These are phyloP conservation scores for Carollia perspicillata DNA, from an alignment of 2,113 vertebrate genomes.

Conservation along the genomic window DNA sequence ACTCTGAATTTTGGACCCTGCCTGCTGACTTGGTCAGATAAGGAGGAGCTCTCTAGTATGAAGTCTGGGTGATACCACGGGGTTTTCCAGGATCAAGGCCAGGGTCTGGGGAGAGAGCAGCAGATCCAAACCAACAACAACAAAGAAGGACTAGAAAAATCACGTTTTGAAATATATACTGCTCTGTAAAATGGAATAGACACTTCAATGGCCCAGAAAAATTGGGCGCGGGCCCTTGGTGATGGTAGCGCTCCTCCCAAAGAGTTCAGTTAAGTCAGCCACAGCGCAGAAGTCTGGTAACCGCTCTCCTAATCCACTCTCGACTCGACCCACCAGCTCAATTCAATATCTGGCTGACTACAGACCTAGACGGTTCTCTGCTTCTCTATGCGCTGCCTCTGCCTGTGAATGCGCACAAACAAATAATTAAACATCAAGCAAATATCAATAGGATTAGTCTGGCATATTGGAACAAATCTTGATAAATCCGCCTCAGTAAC, in stretches of 20 bases:
- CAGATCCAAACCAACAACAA: neutral
- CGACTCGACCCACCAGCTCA: constrained; percentile 47
- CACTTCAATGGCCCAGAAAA: neutral
- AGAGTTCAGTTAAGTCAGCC: neutral
- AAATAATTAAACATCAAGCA: constrained; percentile 83
- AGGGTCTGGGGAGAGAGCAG: neutral
- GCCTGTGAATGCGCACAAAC: constrained; percentile 75
- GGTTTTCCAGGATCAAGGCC: neutral
- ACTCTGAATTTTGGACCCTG: neutral
- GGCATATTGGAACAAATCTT: constrained; percentile 80
- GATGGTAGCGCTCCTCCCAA: rapidly evolving
- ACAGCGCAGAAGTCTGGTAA: neutral
- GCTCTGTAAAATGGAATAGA: neutral
- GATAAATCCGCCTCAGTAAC: constrained; percentile 80
- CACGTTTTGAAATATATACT: neutral
- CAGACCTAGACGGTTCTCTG: constrained; percentile 24
- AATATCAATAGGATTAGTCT: constrained; percentile 81
- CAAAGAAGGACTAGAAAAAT: neutral
- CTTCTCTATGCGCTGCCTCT: constrained; percentile 60
- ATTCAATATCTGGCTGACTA: constrained; percentile 60
- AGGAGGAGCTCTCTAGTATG: neutral
- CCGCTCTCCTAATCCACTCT: constrained; percentile 58
- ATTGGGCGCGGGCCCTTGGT: neutral
- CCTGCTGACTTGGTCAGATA: neutral
- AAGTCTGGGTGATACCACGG: neutral